Conservation (phyloP, 2,888 invertebrate genomes). For the Stenchaetothrips biformis region DNA sequence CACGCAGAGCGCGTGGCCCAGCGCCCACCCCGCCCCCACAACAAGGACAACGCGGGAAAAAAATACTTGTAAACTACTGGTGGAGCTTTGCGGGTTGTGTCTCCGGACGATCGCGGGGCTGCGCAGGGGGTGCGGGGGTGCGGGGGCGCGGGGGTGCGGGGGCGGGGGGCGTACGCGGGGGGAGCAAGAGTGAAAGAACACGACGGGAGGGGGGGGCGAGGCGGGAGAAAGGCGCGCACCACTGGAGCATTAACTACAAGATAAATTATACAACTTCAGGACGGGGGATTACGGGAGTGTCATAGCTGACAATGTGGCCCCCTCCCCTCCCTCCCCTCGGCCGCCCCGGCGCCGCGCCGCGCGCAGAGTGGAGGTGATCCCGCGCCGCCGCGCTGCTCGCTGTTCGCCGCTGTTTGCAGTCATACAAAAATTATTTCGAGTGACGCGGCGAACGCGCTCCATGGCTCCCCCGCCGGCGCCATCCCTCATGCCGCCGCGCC, state of each 20-base stretch:
- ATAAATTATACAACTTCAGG: conserved; percentile 24
- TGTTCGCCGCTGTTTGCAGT: conserved; percentile 3
- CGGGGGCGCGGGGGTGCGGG: background rate
- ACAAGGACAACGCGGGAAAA: background rate
- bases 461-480: background rate
- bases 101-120: conserved; percentile 16
- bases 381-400: no score
- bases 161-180: conserved; percentile 28
- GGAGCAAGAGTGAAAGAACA: conserved; percentile 14
- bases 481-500: conserved; percentile 15
- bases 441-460: background rate
- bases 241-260: conserved; percentile 17
- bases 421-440: conserved; percentile 12
- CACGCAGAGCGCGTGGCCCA: background rate
- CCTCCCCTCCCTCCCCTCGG: background rate
- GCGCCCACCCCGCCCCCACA: background rate
- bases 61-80: conserved; percentile 16
- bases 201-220: conserved; percentile 3
- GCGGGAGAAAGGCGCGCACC: conserved; percentile 8
- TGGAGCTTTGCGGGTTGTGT: conserved; percentile 30
- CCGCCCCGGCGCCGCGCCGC: background rate
- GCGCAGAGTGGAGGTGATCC: no score
- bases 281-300: conserved; percentile 11
- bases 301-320: conserved; percentile 15
- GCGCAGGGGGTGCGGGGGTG: background rate